These are phyloP conservation scores for Anhinga rufa DNA, from an alignment of 2,113 vertebrate genomes.

Conservation along the genomic window DNA sequence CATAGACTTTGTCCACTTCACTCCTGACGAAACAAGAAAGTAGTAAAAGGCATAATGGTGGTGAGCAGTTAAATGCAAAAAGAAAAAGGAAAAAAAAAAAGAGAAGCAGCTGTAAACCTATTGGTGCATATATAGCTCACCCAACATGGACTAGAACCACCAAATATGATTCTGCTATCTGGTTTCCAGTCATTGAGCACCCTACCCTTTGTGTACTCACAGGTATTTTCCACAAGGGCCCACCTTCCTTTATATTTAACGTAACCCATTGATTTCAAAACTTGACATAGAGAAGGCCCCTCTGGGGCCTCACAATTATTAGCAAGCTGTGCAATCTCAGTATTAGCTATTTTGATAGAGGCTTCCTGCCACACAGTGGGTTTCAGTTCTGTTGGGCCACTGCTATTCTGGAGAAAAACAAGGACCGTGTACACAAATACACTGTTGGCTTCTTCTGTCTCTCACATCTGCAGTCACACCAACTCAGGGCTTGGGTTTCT, in stretches of 20 bases:
- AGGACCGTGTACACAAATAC: neutral
- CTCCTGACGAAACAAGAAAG: neutral
- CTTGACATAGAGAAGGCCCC: neutral
- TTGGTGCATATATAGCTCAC: neutral
- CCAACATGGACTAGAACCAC: neutral
- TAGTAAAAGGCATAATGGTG: neutral
- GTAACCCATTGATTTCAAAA: neutral
- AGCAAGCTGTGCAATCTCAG: neutral
- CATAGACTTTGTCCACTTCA: neutral
- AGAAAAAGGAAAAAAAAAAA: neutral
- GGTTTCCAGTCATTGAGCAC: neutral
- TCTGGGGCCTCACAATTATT: neutral
- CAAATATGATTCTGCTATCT: neutral
- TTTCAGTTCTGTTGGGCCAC: neutral
- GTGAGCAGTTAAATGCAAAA: neutral
- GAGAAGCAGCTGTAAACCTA: neutral
- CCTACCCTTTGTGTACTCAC: neutral
- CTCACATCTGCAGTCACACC: neutral
- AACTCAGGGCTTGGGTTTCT: neutral
- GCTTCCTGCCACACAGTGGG: neutral
- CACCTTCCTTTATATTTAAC: neutral
- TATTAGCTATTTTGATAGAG: neutral
- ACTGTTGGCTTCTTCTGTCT: neutral
- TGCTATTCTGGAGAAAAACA: neutral
- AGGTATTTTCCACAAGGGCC: neutral